phyloP scores from a whole-genome alignment of 2,888 invertebrate genomes.

The Eubasilissa splendida region DNA sequence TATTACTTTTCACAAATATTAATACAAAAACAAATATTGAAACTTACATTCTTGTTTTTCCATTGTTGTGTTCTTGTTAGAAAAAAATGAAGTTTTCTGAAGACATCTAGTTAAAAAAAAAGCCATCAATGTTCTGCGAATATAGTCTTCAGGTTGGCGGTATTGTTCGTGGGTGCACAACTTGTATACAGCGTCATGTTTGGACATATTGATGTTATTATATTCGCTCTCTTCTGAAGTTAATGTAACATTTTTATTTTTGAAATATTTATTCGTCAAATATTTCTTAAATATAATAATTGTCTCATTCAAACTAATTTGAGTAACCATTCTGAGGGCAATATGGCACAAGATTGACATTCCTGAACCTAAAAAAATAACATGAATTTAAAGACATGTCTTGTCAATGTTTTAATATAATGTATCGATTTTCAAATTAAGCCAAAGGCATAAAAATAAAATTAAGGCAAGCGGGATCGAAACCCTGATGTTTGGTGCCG shows the following conservation, averaged over 20 bases:
- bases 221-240: conserved; percentile 62
- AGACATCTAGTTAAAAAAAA: conserved; percentile 82
- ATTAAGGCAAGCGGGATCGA: background rate
- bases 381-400: too few species aligned
- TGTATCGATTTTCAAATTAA: too few species aligned
- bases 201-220: conserved; percentile 61
- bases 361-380: conserved; percentile 74
- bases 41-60: background rate
- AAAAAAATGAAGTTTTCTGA: conserved; percentile 79
- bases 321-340: conserved; percentile 84
- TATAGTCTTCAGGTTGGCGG: conserved; percentile 78
- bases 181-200: conserved; percentile 69
- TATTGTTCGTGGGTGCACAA: conserved; percentile 72
- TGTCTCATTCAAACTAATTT: conserved; percentile 72
- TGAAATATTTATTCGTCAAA: conserved; percentile 60
- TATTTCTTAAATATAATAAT: conserved; percentile 69
- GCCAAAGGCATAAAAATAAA: background rate
- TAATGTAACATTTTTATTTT: background rate
- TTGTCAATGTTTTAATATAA: too few species aligned
- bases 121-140: conserved; percentile 85
- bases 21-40: too few species aligned
- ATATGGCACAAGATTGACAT: conserved; percentile 87
- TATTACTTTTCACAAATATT: too few species aligned
- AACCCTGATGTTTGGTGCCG: too few species aligned
- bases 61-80: conserved; percentile 47